Conservation (phyloP, 2,797 vertebrate genomes). For the Myoxocephalus aenaeus region DNA sequence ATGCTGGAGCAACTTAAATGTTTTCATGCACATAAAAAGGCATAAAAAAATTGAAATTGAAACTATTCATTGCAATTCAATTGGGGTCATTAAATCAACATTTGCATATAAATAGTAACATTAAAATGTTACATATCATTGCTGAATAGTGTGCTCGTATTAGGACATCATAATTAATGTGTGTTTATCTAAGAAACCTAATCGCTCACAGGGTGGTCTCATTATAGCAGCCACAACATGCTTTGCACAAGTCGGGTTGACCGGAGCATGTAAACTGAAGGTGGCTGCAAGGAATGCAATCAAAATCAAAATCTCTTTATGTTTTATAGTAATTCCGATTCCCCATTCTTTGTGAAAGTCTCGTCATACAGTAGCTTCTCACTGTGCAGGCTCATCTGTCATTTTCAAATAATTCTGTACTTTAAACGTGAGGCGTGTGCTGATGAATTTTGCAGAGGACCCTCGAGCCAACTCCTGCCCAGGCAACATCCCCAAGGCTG, state of each 20-base stretch:
- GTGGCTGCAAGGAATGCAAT: constrained; percentile 11
- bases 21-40: constrained; percentile 61
- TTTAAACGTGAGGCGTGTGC: constrained; percentile 54
- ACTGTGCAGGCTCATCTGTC: constrained; percentile 45
- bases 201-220: constrained; percentile 73
- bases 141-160: constrained; percentile 73
- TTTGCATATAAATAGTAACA: constrained; percentile 84
- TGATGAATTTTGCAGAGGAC: constrained; percentile 56
- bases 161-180: constrained; percentile 76
- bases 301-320: constrained; percentile 21
- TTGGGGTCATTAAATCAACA: constrained; percentile 76
- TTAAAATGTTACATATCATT: constrained; percentile 75
- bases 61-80: constrained; percentile 74
- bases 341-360: constrained; percentile 15
- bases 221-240: constrained; percentile 49
- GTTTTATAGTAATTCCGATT: constrained; percentile 6
- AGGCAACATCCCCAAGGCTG: constrained; percentile 50
- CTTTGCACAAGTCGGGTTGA: constrained; percentile 42
- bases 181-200: constrained; percentile 69
- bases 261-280: constrained; percentile 41
- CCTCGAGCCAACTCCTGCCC: constrained; percentile 51
- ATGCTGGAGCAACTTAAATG: constrained; percentile 44
- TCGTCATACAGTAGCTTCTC: constrained; percentile 17
- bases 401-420: constrained; percentile 59
- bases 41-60: constrained; percentile 68